phyloP scores from a whole-genome alignment of 2,113 vertebrate species.

The Calypte anna region DNA sequence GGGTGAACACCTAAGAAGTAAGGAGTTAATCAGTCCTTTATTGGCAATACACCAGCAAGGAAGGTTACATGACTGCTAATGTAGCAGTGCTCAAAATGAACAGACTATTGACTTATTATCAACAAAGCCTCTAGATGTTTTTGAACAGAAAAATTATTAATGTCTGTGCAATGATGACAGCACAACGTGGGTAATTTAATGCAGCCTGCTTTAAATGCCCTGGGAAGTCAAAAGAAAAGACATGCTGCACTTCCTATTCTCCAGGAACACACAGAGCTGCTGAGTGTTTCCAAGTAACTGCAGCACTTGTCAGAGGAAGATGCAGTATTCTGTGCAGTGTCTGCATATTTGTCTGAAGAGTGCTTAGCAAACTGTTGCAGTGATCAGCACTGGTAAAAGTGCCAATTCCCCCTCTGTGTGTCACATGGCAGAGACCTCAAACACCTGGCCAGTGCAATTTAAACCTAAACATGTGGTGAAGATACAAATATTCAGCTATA shows the following conservation, averaged over 20 bases:
- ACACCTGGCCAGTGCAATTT: not conserved
- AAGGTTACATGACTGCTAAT: not conserved
- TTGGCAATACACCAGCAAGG: not conserved
- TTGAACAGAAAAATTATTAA: not conserved
- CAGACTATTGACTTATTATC: not conserved
- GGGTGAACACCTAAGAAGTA: not conserved
- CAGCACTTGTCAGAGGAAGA: not conserved
- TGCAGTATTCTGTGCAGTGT: not conserved
- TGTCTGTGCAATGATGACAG: not conserved
- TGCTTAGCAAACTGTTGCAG: not conserved
- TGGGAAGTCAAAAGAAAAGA: not conserved
- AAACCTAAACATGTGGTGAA: not conserved
- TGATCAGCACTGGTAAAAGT: not conserved
- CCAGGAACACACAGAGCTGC: not conserved
- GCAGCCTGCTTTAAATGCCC: not conserved
- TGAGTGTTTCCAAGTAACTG: not conserved
- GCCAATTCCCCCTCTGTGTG: not conserved
- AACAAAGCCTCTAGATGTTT: not conserved
- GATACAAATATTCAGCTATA: not conserved
- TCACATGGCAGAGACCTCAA: not conserved
- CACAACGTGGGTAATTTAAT: not conserved
- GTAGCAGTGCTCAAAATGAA: not conserved
- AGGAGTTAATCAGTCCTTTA: not conserved
- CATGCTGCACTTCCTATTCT: not conserved
- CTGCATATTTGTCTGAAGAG: conserved; percentile 21